Base-by-base conservation (phyloP, 1,140 invertebrate genomes). In the Dryas iulia region DNA sequence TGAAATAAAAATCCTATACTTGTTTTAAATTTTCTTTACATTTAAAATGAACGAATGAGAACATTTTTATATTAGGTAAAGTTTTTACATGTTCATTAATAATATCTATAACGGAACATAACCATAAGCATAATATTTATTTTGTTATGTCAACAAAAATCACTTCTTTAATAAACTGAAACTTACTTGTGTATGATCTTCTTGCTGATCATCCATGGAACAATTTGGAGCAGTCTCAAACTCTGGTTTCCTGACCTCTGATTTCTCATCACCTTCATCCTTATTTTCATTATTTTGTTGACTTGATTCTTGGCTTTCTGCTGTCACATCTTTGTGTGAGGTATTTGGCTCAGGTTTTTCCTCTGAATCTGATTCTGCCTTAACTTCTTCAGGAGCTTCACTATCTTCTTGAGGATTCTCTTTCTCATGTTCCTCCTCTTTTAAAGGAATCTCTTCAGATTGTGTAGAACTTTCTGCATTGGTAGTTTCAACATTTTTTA, bases 211-310 rank as follows among this genome's bases (percentile, higher is more conserved):
- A 47, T 90, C 87, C 28, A 86, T 72, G 24, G 85, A 83, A 35
- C 86, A 66, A 84, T 89, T 85, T 35, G 87, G 86, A 6, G 87
- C 87, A 52, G 82, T 87, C 54, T 91, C 89, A 85, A 90, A 90
- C 54, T 89, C 81, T 33, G 88, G 83, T 69, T 90, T 85, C 2
- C 77, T 78, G 24, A 81, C 74, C 56, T 86, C 82, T 61, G 81
- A 78, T 28, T 74, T 75, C 25, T 78, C 74, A 39, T 74, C 72
- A 63, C 56, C 21, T 54, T 71, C 68, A 35, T 65, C 64, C 52
- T 66, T 59, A 52, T 31, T 59, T 39, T 52, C 31, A 70, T 52
- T 61, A 52, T 33, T 64, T 53, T 53, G 35, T 54, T 47, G 39
- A 47, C 1, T 47, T 47, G 14, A 47, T 7, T 63, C 69, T 39